These are phyloP conservation scores for Deroplatys truncata DNA, from an alignment of 2,888 invertebrate species.

Conservation along the genomic window DNA sequence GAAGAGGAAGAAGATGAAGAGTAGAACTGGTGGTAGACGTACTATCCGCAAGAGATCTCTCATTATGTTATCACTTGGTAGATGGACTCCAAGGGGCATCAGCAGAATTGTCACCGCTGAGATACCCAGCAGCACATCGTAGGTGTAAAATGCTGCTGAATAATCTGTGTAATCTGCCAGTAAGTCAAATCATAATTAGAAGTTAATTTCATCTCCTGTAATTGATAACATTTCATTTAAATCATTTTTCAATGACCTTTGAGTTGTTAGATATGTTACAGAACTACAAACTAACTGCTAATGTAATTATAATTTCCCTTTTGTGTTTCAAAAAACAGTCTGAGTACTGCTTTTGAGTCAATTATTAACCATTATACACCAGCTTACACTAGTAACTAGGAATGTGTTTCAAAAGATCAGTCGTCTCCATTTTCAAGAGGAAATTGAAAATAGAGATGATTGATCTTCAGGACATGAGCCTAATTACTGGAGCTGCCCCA, in stretches of 20 bases:
- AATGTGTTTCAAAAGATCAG: too few species aligned
- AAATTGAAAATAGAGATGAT: too few species aligned
- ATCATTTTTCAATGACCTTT: too few species aligned
- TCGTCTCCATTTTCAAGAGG: too few species aligned
- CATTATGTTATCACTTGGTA: constrained; percentile 74
- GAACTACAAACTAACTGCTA: neutral
- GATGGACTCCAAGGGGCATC: constrained; percentile 73
- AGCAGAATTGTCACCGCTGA: constrained; percentile 70
- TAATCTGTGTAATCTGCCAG: constrained; percentile 72
- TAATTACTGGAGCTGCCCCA: too few species aligned
- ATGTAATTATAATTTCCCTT: neutral
- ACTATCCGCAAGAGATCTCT: constrained; percentile 70
- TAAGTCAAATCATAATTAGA: neutral
- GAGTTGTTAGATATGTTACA: too few species aligned
- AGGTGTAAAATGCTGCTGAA: constrained; percentile 82
- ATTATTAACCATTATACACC: too few species aligned
- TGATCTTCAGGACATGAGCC: too few species aligned
- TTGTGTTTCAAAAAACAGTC: too few species aligned
- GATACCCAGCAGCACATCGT: constrained; percentile 67
- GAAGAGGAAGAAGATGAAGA: constrained; percentile 77
- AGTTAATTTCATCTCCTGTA: neutral
- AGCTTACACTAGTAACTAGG: too few species aligned
- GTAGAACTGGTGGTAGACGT: constrained; percentile 72
- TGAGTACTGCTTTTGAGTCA: too few species aligned
- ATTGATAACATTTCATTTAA: too few species aligned